A percentile compares a stretch with the other conserved stretches of the same genome.
phyloP scores from a whole-genome alignment of 2,797 vertebrate species.

The Strix occidentalis region DNA sequence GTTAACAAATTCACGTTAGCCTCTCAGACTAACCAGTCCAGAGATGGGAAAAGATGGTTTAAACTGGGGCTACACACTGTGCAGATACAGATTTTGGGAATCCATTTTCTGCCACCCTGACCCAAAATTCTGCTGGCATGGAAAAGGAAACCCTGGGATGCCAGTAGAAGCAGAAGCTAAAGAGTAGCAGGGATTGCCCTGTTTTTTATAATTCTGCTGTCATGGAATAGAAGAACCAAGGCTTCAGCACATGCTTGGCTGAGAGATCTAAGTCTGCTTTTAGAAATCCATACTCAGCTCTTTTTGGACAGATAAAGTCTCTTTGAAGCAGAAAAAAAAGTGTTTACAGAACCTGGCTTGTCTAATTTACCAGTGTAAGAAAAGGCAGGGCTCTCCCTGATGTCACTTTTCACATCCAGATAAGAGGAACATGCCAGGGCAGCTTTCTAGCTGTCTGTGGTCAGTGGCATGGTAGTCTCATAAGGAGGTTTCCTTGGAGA shows the following conservation, averaged over 20 bases:
- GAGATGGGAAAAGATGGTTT: background rate
- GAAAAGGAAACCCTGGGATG: slow-evolving; percentile 17
- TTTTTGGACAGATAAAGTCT: slow-evolving; percentile 67
- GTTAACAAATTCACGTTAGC: background rate
- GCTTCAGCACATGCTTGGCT: slow-evolving; percentile 60
- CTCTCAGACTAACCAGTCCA: background rate
- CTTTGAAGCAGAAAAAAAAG: slow-evolving; percentile 62
- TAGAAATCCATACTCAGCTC: slow-evolving; percentile 63
- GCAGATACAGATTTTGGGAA: slow-evolving; percentile 3
- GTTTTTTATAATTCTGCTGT: slow-evolving; percentile 67
- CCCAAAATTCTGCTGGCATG: background rate
- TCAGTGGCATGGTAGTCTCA: background rate
- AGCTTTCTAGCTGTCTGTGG: background rate
- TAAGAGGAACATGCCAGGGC: background rate
- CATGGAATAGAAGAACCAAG: slow-evolving; percentile 52
- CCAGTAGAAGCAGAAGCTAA: slow-evolving; percentile 14
- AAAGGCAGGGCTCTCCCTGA: background rate
- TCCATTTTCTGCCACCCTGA: background rate
- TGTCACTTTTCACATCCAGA: slow-evolving; percentile 46
- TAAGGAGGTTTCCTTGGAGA: background rate
- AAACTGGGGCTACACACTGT: background rate
- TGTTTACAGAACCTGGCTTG: slow-evolving; percentile 58
- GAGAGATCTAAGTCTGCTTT: slow-evolving; percentile 62
- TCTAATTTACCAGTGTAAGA: slow-evolving; percentile 44
- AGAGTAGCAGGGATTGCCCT: slow-evolving; percentile 51